These are phyloP conservation scores for Laothoe populi DNA, from an alignment of 2,888 invertebrate species.

Conservation along the genomic window DNA sequence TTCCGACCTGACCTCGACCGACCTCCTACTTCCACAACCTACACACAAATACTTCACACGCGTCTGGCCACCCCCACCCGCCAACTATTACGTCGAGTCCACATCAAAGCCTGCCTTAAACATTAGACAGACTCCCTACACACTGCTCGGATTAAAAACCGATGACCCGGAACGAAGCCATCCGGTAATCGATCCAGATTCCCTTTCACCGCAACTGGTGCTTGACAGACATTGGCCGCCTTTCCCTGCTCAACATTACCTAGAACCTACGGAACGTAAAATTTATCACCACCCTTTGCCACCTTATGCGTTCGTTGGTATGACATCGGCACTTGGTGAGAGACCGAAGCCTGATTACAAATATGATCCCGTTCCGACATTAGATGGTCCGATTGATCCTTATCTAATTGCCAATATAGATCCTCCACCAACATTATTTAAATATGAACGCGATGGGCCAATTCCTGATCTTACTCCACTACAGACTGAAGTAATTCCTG, in stretches of 20 bases:
- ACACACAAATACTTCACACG: slow-evolving; percentile 72
- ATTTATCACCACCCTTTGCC: slow-evolving; percentile 69
- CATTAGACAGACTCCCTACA: slow-evolving; percentile 65
- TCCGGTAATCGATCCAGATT: slow-evolving; percentile 68
- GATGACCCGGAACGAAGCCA: slow-evolving; percentile 65
- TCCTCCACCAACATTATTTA: slow-evolving; percentile 71
- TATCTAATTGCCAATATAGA: slow-evolving; percentile 63
- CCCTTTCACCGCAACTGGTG: slow-evolving; percentile 68
- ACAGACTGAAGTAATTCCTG: slow-evolving; percentile 62
- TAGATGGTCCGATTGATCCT: slow-evolving; percentile 74
- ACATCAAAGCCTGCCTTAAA: slow-evolving; percentile 60
- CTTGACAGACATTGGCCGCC: slow-evolving; percentile 77
- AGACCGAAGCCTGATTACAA: slow-evolving; percentile 73
- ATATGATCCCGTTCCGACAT: slow-evolving; percentile 69
- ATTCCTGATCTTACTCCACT: slow-evolving; percentile 71
- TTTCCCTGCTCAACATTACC: slow-evolving; percentile 76
- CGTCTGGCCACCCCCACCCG: slow-evolving; percentile 73
- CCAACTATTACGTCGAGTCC: slow-evolving; percentile 76
- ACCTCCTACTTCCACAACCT: slow-evolving; percentile 68
- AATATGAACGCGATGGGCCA: slow-evolving; percentile 75
- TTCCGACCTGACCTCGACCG: slow-evolving; percentile 50
- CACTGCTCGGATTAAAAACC: slow-evolving; percentile 72
- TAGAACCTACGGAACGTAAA: slow-evolving; percentile 67
- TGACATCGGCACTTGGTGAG: slow-evolving; percentile 75
- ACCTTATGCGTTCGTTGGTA: slow-evolving; percentile 73